These are phyloP conservation scores for Aleiodes sp. DNA, from an alignment of 1,140 invertebrate genomes.

Conservation along the genomic window DNA sequence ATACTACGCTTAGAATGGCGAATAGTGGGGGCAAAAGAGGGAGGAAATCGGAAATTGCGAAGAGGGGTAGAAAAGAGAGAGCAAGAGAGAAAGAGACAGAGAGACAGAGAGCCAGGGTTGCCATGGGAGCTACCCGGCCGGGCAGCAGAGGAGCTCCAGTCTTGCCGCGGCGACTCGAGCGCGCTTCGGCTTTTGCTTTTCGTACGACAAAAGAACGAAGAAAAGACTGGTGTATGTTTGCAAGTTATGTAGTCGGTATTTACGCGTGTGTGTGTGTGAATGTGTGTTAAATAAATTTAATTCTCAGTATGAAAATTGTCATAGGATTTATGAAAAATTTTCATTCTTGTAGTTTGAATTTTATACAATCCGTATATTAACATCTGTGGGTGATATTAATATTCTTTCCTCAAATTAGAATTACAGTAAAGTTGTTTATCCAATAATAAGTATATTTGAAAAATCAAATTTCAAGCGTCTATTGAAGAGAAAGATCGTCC, in stretches of 20 bases:
- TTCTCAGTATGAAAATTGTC: neutral
- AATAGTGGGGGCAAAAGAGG: neutral
- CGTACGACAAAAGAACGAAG: neutral
- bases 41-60: slow-evolving; percentile 20
- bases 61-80: neutral
- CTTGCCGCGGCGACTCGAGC: slow-evolving; percentile 41
- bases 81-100: neutral
- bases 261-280: neutral
- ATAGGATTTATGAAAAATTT: neutral
- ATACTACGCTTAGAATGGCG: neutral
- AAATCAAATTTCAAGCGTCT: too few relatives aligned
- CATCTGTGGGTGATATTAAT: neutral
- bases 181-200: slow-evolving; percentile 35
- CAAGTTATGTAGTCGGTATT: neutral
- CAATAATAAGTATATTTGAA: too few relatives aligned
- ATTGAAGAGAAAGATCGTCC: slow-evolving; percentile 6
- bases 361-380: neutral
- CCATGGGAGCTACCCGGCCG: slow-evolving; percentile 44
- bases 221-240: neutral
- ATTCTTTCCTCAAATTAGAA: too few relatives aligned
- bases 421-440: too few relatives aligned
- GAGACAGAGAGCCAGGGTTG: slow-evolving; percentile 34
- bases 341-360: neutral
- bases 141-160: slow-evolving; percentile 40
- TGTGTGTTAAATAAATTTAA: neutral